phyloP scores from a whole-genome alignment of 2,888 invertebrate genomes.

The Sinopyrophorus schimmeli region DNA sequence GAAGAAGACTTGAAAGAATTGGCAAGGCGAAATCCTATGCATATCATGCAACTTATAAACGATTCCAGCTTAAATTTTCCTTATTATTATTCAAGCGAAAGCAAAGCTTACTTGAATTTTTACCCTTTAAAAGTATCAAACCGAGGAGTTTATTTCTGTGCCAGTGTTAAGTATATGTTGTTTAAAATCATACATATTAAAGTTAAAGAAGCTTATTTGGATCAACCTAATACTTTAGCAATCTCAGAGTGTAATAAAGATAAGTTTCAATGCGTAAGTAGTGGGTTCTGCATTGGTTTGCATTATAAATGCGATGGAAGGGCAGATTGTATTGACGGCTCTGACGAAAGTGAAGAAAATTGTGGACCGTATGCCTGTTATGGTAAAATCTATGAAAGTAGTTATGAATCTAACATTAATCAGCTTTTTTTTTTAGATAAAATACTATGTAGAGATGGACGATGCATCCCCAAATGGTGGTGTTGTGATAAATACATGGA shows the following conservation, averaged over 20 bases:
- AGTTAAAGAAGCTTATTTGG: conserved; percentile 28
- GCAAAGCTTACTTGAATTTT: conserved; percentile 48
- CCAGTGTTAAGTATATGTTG: conserved; percentile 48
- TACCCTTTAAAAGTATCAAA: conserved; percentile 45
- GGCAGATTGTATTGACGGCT: conserved; percentile 58
- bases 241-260: conserved; percentile 46
- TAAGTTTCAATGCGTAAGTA: conserved; percentile 50
- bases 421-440: conserved; percentile 48
- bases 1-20: conserved; percentile 16
- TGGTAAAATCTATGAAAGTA: no score
- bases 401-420: no score
- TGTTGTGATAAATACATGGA: conserved; percentile 58
- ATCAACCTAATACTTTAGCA: background rate
- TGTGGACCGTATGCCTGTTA: background rate
- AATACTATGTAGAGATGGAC: conserved; percentile 55
- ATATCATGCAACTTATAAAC: conserved; percentile 29
- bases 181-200: conserved; percentile 45
- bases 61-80: conserved; percentile 40
- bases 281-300: conserved; percentile 55
- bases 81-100: conserved; percentile 28
- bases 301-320: conserved; percentile 60
- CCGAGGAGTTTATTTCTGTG: conserved; percentile 49
- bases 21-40: conserved; percentile 28
- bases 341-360: no score
- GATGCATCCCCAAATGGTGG: conserved; percentile 59